These are phyloP conservation scores for Sitta carolinensis DNA, from an alignment of 2,797 vertebrate species.

Conservation along the genomic window DNA sequence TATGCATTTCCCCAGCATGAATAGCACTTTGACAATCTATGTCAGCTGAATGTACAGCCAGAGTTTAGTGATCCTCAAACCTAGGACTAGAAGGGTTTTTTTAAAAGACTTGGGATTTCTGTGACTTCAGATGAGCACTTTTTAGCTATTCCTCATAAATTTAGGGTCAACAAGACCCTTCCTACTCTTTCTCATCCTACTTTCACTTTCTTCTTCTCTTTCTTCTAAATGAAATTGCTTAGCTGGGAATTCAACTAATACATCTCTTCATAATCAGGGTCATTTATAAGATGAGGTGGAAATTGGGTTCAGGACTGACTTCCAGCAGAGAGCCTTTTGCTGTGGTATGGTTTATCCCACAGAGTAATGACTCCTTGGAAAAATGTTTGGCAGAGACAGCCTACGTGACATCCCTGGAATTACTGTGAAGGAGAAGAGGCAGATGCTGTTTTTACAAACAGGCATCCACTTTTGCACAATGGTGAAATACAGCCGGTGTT, in stretches of 20 bases:
- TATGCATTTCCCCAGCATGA: background rate
- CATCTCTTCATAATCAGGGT: background rate
- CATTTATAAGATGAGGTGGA: background rate
- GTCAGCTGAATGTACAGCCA: background rate
- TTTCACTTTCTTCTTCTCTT: background rate
- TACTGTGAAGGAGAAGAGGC: background rate
- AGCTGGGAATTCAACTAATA: background rate
- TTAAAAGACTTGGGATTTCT: background rate
- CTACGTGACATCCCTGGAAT: background rate
- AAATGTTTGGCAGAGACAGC: background rate
- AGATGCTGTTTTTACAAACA: background rate
- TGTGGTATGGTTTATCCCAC: fast-evolving
- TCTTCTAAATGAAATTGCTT: background rate
- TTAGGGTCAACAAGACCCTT: background rate
- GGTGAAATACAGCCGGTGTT: background rate
- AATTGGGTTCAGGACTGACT: background rate
- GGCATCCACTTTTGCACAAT: background rate
- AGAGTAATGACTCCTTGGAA: background rate
- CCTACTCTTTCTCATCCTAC: background rate
- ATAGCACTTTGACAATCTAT: background rate
- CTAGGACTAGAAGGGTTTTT: background rate
- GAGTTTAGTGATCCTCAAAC: background rate
- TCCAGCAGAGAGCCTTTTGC: background rate
- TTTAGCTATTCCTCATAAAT: background rate
- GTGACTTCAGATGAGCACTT: background rate